These are phyloP conservation scores for Anthopleura xanthogrammica DNA, from an alignment of 92 coral and sea anemone genomes.

Conservation along the genomic window DNA sequence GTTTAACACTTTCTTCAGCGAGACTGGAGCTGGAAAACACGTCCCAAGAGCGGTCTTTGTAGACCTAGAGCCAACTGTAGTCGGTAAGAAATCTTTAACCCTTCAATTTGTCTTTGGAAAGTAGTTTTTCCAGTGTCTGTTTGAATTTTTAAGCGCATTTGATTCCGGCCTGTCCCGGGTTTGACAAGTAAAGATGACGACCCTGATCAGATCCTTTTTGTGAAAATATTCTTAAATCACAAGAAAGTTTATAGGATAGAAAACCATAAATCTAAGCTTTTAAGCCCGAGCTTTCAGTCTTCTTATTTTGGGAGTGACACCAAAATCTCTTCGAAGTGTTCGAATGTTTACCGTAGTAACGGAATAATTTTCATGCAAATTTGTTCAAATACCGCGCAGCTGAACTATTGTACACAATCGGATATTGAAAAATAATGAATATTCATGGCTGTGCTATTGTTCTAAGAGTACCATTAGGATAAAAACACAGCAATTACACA, in stretches of 20 bases:
- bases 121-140: background rate
- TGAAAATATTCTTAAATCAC: background rate
- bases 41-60: conserved; percentile 72
- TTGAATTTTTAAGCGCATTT: background rate
- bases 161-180: background rate
- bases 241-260: background rate
- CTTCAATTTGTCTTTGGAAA: background rate
- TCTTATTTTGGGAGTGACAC: background rate
- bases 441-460: background rate
- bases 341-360: conserved; percentile 3
- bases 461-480: background rate
- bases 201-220: background rate
- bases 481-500: background rate
- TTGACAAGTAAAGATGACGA: background rate
- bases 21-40: conserved; percentile 80
- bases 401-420: background rate
- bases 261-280: background rate
- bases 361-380: background rate
- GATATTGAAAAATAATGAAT: background rate
- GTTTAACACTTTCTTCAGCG: conserved; percentile 83
- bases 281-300: background rate
- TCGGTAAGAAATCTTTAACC: conserved; percentile 24
- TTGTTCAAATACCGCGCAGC: background rate
- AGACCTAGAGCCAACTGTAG: conserved; percentile 70
- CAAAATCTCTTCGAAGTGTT: conserved; percentile 2